Percentiles rank a stretch among this genome's conserved stretches.
Conservation (phyloP, 2,113 vertebrate genomes). For the Anguilla japonica region DNA sequence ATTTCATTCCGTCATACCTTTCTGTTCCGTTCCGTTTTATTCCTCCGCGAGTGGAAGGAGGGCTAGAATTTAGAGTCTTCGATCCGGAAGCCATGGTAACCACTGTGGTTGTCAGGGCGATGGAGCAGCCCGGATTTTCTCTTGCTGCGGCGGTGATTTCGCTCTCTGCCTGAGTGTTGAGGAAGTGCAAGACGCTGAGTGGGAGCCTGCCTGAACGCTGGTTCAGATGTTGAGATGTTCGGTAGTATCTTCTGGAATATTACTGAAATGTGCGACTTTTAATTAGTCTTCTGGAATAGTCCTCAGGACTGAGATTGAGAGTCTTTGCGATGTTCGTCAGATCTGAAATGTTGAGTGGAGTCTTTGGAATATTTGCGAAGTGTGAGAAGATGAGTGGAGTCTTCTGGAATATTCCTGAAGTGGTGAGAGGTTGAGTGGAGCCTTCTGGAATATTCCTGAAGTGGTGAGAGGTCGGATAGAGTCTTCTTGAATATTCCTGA, state of each 20-base stretch:
- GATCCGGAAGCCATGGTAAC: background rate
- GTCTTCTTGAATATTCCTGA: background rate
- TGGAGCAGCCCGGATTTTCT: background rate
- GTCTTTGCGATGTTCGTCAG: too few species aligned
- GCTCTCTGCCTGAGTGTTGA: background rate
- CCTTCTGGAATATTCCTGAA: background rate
- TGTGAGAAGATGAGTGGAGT: background rate
- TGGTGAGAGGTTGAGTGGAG: background rate
- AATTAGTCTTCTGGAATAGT: background rate
- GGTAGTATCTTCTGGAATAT: background rate
- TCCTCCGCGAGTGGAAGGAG: background rate
- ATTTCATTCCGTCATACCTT: background rate
- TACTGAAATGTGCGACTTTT: background rate
- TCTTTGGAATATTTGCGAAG: background rate
- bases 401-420: background rate
- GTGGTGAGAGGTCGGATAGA: background rate
- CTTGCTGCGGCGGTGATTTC: background rate
- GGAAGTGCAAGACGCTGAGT: background rate
- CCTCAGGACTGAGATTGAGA: background rate
- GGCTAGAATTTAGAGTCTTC: background rate
- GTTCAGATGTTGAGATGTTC: background rate
- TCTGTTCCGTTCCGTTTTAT: background rate
- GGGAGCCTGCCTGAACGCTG: background rate
- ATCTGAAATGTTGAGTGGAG: background rate
- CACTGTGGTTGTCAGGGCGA: background rate